Conservation (phyloP, 2,113 vertebrate genomes). For the Scomber scombrus region DNA sequence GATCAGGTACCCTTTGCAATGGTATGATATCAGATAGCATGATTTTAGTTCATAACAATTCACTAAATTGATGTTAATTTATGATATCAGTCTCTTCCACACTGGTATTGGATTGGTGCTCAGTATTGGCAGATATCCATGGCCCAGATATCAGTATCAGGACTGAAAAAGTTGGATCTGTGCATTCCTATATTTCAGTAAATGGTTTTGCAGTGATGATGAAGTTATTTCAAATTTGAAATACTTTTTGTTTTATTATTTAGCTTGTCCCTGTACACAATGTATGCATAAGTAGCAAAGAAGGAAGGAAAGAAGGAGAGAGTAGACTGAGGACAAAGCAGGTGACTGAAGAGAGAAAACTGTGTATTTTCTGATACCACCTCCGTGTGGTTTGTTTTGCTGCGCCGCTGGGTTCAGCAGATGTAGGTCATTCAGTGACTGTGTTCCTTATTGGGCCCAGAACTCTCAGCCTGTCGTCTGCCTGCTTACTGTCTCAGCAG, state of each 20-base stretch:
- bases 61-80: no score
- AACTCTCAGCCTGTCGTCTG: conserved; percentile 43
- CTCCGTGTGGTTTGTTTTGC: conserved; percentile 26
- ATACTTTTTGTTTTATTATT: not conserved
- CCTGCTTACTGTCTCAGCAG: conserved; percentile 54
- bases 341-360: conserved; percentile 37
- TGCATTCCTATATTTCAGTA: no score
- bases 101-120: no score
- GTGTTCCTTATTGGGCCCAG: conserved; percentile 52
- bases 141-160: no score
- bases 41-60: no score
- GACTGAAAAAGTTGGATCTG: no score
- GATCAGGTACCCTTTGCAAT: no score
- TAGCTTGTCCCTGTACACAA: not conserved
- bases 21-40: no score
- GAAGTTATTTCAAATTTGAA: not conserved
- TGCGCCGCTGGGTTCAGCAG: conserved; percentile 41
- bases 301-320: not conserved
- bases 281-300: not conserved
- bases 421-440: conserved; percentile 72
- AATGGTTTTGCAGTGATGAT: not conserved
- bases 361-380: conserved; percentile 19
- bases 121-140: no score
- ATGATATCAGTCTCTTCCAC: no score
- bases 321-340: conserved; percentile 9